phyloP scores from a whole-genome alignment of 2,888 invertebrate species.

The Xestia rhomboidea region DNA sequence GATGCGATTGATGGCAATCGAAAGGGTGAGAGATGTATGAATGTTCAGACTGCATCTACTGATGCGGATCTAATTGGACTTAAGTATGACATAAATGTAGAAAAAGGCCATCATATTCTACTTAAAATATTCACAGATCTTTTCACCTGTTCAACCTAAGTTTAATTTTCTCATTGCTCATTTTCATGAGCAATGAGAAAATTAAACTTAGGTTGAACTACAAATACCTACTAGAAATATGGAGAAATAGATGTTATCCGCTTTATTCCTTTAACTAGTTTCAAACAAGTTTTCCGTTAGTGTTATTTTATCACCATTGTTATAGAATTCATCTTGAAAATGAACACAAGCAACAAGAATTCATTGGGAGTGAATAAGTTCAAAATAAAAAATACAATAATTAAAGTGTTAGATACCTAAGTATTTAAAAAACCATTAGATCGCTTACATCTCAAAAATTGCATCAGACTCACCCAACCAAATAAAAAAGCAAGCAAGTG shows the following conservation, averaged over 20 bases:
- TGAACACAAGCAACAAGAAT: not conserved
- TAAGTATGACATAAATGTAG: not conserved
- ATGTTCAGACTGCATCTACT: slow-evolving; percentile 6
- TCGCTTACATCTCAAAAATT: not conserved
- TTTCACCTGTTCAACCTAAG: no score
- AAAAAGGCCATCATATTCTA: not conserved
- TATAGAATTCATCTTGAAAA: not conserved
- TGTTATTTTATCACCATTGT: not conserved
- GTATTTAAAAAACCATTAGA: not conserved
- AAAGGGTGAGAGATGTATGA: slow-evolving; percentile 41
- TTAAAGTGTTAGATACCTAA: no score
- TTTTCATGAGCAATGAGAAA: not conserved
- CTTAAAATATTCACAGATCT: not conserved
- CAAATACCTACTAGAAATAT: not conserved
- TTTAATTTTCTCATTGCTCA: no score
- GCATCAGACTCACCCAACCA: not conserved
- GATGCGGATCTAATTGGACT: slow-evolving; percentile 7
- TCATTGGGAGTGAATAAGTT: not conserved
- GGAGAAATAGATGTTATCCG: not conserved
- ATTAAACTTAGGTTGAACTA: not conserved
- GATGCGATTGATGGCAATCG: slow-evolving; percentile 55
- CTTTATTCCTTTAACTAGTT: not conserved
- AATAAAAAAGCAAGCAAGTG: slow-evolving; percentile 9
- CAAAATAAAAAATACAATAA: not conserved
- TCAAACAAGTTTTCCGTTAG: not conserved